Conservation (phyloP, 2,888 invertebrate species). For the Hyppa rectilinea region DNA sequence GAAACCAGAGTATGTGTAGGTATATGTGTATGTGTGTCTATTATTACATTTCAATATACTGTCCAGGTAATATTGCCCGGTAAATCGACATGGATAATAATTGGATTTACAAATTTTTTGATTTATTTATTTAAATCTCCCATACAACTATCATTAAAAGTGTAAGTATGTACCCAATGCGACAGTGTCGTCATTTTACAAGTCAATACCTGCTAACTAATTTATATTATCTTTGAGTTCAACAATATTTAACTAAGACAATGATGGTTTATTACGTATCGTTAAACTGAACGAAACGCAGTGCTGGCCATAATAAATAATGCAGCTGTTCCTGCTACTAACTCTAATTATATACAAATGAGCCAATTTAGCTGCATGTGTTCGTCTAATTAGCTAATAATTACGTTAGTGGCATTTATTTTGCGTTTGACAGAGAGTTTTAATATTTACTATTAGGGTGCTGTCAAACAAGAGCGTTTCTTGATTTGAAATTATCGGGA, state of each 20-base stretch:
- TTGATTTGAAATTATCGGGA: not conserved
- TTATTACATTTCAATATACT: no score
- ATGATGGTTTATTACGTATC: conserved; percentile 17
- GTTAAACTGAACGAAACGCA: conserved; percentile 39
- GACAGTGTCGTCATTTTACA: no score
- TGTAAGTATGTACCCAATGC: no score
- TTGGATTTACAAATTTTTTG: no score
- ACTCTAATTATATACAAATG: conserved; percentile 57
- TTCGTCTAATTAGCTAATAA: conserved; percentile 56
- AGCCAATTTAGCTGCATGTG: conserved; percentile 50
- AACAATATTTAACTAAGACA: conserved; percentile 30
- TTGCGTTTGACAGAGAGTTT: conserved; percentile 34
- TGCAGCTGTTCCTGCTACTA: conserved; percentile 43
- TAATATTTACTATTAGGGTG: conserved; percentile 24
- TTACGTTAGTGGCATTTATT: conserved; percentile 42
- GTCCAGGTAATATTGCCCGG: no score
- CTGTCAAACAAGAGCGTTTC: conserved; percentile 3
- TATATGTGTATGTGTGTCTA: no score
- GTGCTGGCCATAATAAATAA: conserved; percentile 44
- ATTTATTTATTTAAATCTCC: no score
- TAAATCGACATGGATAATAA: conserved; percentile 24
- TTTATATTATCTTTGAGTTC: no score
- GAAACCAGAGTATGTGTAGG: conserved; percentile 21
- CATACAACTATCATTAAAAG: no score
- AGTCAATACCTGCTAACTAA: no score